These are phyloP conservation scores for Isaurus tuberculatus DNA, from an alignment of 92 coral and sea anemone genomes.

Conservation along the genomic window DNA sequence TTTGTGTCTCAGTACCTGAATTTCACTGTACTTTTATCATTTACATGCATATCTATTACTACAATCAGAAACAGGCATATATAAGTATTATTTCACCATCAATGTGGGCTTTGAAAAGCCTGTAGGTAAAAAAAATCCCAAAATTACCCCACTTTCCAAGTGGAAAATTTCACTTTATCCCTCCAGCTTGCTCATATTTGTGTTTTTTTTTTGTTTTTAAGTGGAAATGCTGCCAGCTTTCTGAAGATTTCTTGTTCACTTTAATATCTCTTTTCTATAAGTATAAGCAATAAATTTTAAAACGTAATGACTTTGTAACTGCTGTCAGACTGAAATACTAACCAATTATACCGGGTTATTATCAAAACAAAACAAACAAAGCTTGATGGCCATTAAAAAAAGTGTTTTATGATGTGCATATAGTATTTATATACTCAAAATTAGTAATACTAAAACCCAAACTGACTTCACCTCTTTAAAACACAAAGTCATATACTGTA, in stretches of 20 bases:
- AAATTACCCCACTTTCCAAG: conserved; percentile 21
- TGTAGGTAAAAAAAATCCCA: not conserved
- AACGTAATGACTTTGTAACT: not conserved
- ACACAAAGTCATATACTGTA: not conserved
- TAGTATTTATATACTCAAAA: not conserved
- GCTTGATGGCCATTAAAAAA: not conserved
- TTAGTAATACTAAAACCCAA: not conserved
- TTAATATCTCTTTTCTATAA: not conserved
- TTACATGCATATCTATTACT: no score
- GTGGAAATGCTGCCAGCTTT: no score
- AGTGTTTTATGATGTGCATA: not conserved
- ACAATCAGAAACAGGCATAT: no score
- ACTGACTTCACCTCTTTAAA: not conserved
- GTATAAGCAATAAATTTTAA: not conserved
- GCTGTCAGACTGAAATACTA: not conserved
- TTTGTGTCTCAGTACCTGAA: no score
- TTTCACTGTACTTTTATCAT: no score
- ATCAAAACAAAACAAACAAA: not conserved
- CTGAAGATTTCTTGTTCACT: not conserved
- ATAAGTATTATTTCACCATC: no score
- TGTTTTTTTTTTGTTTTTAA: no score
- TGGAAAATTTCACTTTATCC: not conserved
- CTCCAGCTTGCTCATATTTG: no score
- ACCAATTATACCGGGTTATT: not conserved
- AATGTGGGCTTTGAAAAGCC: conserved; percentile 14